phyloP scores from a whole-genome alignment of 2,113 vertebrate genomes.

The Odontesthes bonariensis region DNA sequence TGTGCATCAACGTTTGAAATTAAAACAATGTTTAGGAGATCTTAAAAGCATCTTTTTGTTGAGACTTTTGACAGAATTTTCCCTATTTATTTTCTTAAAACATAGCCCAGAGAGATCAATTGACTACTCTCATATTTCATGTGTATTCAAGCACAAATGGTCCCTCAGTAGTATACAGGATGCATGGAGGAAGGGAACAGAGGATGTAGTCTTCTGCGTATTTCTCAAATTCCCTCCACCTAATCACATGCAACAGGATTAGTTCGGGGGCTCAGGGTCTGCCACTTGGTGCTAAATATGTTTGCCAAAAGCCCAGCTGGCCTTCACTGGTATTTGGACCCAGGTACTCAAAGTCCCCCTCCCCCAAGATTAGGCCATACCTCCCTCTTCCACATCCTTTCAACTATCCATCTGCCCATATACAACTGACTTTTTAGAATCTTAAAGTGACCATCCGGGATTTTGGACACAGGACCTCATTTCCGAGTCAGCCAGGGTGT shows the following conservation, averaged over 20 bases:
- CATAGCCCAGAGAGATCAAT: not conserved
- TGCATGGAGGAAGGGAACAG: constrained; percentile 20
- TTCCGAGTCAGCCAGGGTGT: no score
- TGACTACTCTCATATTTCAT: not conserved
- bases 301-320: constrained; percentile 78
- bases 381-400: constrained; percentile 47
- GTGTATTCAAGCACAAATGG: not conserved
- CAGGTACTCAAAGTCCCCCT: constrained; percentile 61
- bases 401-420: constrained; percentile 51
- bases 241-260: constrained; percentile 77
- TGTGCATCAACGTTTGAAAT: not conserved
- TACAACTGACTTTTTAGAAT: constrained; percentile 12
- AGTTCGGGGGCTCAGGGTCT: constrained; percentile 66
- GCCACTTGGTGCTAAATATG: constrained; percentile 67
- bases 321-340: constrained; percentile 71
- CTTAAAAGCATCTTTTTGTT: no score
- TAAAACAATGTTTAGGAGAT: not conserved
- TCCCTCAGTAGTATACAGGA: constrained; percentile 2
- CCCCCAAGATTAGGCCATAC: constrained; percentile 41
- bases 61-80: no score
- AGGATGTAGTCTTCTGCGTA: constrained; percentile 36
- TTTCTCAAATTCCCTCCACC: constrained; percentile 65
- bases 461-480: no score
- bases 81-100: no score
- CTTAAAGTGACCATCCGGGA: no score